These are phyloP conservation scores for Cygnus olor DNA, from an alignment of 2,797 vertebrate genomes.

Conservation along the genomic window DNA sequence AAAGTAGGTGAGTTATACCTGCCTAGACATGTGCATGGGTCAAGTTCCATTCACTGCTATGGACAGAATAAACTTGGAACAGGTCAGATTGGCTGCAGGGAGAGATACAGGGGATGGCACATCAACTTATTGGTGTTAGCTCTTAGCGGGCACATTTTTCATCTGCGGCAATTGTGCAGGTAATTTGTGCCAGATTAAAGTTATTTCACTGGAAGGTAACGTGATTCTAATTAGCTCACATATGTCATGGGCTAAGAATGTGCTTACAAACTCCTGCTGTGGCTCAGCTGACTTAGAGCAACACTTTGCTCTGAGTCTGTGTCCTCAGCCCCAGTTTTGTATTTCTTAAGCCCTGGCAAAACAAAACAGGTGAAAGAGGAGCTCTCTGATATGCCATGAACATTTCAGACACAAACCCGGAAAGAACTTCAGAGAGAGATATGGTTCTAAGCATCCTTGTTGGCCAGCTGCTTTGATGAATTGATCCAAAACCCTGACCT, in stretches of 20 bases:
- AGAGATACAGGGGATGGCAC: neutral
- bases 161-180: neutral
- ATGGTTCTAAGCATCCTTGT: neutral
- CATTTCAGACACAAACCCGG: neutral
- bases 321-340: neutral
- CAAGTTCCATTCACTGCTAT: neutral
- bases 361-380: neutral
- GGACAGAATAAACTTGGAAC: neutral
- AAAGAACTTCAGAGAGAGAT: neutral
- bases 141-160: neutral
- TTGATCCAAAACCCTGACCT: conserved; percentile 16
- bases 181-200: conserved; percentile 9
- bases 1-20: neutral
- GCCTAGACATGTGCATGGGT: neutral
- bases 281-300: conserved; percentile 36
- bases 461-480: conserved; percentile 10
- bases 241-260: conserved; percentile 32
- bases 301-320: neutral
- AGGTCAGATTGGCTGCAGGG: neutral
- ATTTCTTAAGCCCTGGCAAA: neutral
- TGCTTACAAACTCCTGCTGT: conserved; percentile 11
- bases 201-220: neutral
- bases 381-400: neutral
- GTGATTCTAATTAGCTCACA: conserved; percentile 34
- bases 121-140: neutral